These are phyloP conservation scores for Nowickia ferox DNA, from an alignment of 2,888 invertebrate species.

Conservation along the genomic window DNA sequence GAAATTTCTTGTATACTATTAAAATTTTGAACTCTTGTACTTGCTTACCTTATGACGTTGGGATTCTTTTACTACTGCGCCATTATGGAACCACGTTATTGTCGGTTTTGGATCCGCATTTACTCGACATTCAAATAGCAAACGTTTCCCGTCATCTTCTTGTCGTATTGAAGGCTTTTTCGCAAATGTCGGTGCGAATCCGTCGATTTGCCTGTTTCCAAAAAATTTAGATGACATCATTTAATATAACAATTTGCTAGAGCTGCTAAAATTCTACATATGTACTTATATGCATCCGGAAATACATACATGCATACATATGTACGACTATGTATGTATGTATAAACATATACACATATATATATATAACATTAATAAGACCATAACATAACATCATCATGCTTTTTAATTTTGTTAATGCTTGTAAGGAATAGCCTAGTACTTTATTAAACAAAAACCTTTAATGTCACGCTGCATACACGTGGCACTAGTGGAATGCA, in stretches of 20 bases:
- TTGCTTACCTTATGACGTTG: slow-evolving; percentile 91
- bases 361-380: not conserved
- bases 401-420: not conserved
- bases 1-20: too few species aligned
- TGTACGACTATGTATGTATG: too few species aligned
- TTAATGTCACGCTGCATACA: too few species aligned
- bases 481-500: too few species aligned
- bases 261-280: not conserved
- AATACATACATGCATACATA: too few species aligned
- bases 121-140: slow-evolving; percentile 97
- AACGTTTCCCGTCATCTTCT: slow-evolving; percentile 96
- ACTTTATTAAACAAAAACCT: too few species aligned
- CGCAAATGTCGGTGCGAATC: slow-evolving; percentile 98
- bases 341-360: too few species aligned
- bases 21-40: not conserved
- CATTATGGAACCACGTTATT: slow-evolving; percentile 96
- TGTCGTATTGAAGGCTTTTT: slow-evolving; percentile 98
- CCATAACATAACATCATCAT: not conserved
- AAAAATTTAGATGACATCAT: not conserved
- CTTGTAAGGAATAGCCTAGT: not conserved
- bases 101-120: slow-evolving; percentile 95
- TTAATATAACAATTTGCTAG: not conserved
- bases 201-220: slow-evolving; percentile 94
- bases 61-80: slow-evolving; percentile 90
- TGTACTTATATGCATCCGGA: too few species aligned